Evolutionary conservation across 1,140 invertebrate species (phyloP), one percentile per base, ranked within the genome.

Genomic region (Brachionus manjavacas): DNA sequence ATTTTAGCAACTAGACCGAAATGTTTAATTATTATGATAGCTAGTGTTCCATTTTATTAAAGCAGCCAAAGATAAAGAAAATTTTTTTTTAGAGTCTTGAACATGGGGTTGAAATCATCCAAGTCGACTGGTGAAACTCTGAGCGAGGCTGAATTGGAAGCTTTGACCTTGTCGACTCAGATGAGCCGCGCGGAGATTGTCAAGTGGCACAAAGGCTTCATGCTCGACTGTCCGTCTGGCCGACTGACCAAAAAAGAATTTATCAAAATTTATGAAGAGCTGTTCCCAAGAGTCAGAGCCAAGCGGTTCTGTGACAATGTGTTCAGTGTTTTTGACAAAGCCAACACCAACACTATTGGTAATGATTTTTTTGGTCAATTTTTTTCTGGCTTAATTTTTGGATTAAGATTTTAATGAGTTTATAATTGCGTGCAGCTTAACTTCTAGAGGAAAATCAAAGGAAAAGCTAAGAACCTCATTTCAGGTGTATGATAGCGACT

Each of bases 181-280:
- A 76, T 76, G 72, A 76, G 72, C 43, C 20, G 46, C 12, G 39
- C 20, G 8, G 72, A 76, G 25, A 76, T 76, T 23, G n/a, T 49
- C 20, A 76, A 76, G 41, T 76, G 72, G 72, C 72, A 76, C 41
- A 76, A 49, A 64, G 79, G 79, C 9, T 81, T 81, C 52, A 68
- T 81, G 52, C 35, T 81, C 12, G 79, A 81, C 25, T 81, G 79
- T 46, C 79, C 79, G 28, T 64, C 79, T 7, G 79, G 79, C 25
- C 52, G 64, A 16, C 39, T 81, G 9, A 81, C 28, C 39, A 60
- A 68, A 39, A 46, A 81, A 7, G 49, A 60, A 25, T 81, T 81
- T 43, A 28, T 81, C 14, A 60, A 81, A 39, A 81, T 81, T 46
- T 81, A 81, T 12, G 79, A 81, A 46, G 35, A 81, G 35, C 16